Evolutionary conservation across 2,797 vertebrate genomes (phyloP).

Genomic region (Threskiornis aethiopicus): DNA sequence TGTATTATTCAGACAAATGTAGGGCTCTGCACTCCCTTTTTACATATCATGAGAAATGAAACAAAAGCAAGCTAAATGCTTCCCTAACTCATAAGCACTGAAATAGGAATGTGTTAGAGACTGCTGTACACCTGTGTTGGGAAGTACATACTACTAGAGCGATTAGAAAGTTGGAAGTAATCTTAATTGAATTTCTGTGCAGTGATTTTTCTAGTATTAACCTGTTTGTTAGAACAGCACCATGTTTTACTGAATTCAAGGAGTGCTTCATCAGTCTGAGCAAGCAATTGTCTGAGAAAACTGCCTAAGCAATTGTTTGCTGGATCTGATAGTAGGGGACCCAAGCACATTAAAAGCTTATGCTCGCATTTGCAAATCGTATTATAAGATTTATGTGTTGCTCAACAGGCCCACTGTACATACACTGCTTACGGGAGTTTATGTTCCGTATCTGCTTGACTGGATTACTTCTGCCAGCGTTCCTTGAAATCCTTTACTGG

Average conservation of each 20-base stretch:
- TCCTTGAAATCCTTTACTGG: neutral
- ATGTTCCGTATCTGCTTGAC: neutral
- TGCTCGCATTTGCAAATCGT: neutral
- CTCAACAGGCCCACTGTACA: neutral
- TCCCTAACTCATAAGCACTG: neutral
- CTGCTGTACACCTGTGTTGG: neutral
- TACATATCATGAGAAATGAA: neutral
- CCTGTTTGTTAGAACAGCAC: neutral
- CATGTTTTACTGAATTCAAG: neutral
- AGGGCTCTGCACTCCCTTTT: neutral
- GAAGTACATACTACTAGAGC: neutral
- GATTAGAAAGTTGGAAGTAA: neutral
- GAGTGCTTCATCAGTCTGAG: neutral
- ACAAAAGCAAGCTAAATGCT: neutral
- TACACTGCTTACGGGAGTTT: neutral
- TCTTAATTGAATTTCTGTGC: neutral
- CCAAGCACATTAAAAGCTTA: neutral
- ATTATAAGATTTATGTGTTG: neutral
- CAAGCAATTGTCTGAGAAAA: neutral
- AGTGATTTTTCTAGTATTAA: neutral
- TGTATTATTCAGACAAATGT: neutral
- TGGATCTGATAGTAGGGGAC: neutral
- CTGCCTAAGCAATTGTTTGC: neutral
- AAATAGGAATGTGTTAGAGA: neutral
- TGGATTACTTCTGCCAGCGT: neutral